phyloP scores from a whole-genome alignment of 2,113 vertebrate genomes.

The Silurus asotus region DNA sequence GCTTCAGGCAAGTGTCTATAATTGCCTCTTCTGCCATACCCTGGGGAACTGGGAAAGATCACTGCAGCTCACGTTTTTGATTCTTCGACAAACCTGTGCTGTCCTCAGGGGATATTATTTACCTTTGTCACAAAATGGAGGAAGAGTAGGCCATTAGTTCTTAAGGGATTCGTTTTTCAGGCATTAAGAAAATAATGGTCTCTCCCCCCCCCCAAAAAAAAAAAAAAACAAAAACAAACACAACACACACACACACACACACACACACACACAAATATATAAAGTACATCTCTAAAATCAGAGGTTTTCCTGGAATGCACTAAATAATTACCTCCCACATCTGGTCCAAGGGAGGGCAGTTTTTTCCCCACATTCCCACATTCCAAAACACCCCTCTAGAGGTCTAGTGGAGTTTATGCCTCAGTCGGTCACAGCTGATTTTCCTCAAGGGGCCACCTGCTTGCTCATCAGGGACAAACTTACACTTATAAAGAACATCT shows the following conservation, averaged over 20 bases:
- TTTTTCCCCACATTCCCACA: no score
- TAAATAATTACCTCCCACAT: no score
- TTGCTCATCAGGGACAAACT: no score
- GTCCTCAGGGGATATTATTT: conserved; percentile 37
- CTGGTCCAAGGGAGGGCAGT: no score
- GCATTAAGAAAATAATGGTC: conserved; percentile 25
- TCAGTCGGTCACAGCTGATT: no score
- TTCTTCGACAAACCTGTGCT: conserved; percentile 16
- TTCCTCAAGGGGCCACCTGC: no score
- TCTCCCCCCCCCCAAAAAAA: no score
- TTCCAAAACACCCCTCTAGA: no score
- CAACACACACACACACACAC: background rate
- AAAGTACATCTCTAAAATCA: background rate
- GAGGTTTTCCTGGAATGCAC: no score
- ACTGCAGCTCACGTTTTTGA: conserved; percentile 38
- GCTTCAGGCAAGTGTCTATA: conserved; percentile 45
- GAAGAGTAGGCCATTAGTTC: conserved; percentile 5
- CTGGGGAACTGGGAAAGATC: conserved; percentile 48
- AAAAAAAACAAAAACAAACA: no score
- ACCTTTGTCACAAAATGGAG: conserved; percentile 27
- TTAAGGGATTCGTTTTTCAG: conserved; percentile 33
- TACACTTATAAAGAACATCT: no score
- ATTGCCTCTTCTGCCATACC: conserved; percentile 45
- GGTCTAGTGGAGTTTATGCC: no score
- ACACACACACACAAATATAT: background rate